Evolutionary conservation across 1,140 invertebrate genomes (phyloP), one percentile per base, ranked within the genome.

Genomic region (Orius laevigatus): DNA sequence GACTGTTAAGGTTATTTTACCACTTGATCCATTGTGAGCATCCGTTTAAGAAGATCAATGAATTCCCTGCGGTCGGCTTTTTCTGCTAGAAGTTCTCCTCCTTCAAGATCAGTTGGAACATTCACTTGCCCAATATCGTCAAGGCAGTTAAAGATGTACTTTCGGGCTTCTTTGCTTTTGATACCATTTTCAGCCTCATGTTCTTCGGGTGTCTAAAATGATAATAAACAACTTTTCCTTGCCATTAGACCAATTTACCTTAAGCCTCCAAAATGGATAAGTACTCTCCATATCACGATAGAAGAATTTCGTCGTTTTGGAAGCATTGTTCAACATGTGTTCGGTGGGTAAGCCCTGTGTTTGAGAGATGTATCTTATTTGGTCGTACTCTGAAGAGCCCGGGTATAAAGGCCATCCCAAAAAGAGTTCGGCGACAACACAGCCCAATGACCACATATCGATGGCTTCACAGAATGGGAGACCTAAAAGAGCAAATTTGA

Each of bases 401-500:
- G 96, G 96, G 70, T 99, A 99, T 2, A 99, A 71, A 12, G 96
- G 96, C 96, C 96, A 99, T 50, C 96, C 96, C 12, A 99, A 74
- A 69, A 99, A 99, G 43, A 99, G 72, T 66, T 99, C 96, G 2
- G 96, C 96, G 15, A 98, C 95, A 46, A 99, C 96, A 70, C 96
- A 99, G 16, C 96, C 96, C 48, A 99, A 71, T 0, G 94, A 98
- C 96, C 96, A 99, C 94, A 99, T 99, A 67, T 99, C 96, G 57
- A 99, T 99, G 3, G 94, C 91, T 69, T 99, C 96, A 72, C 92
- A 96, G 70, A 98, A 99, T 42, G 93, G 94, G 56, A 99, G 70
- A 50, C 81, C 68, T 68, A 50, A 32, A 62, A 56, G 45, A 45
- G 42, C 4, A 12, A 40, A 44, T 31, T 15, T 8, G 16, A 42